phyloP scores from a whole-genome alignment of 2,888 invertebrate genomes.

The Azorinus chamasolen region DNA sequence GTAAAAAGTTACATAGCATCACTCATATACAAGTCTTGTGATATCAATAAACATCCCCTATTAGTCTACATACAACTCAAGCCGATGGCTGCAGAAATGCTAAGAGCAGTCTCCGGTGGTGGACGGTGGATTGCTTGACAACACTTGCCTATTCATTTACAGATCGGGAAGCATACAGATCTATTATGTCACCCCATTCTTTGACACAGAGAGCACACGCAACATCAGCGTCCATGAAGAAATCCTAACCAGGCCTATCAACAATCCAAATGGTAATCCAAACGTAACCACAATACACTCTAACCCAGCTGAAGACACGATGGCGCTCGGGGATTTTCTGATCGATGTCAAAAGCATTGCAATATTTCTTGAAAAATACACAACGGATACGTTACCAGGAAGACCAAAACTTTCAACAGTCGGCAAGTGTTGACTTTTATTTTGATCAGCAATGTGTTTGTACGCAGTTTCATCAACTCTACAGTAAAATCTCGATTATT shows the following conservation, averaged over 20 bases:
- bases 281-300: neutral
- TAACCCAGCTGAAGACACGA: conserved; percentile 2
- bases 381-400: conserved; percentile 15
- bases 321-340: conserved; percentile 10
- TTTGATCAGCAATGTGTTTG: no score
- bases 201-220: conserved; percentile 7
- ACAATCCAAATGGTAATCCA: neutral
- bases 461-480: no score
- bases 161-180: conserved; percentile 23
- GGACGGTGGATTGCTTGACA: no score
- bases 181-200: conserved; percentile 17
- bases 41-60: no score
- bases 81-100: no score
- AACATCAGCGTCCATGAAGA: conserved; percentile 9
- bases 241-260: neutral
- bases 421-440: no score
- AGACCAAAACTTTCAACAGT: conserved; percentile 1
- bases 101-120: no score
- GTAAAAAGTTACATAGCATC: no score
- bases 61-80: no score
- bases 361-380: conserved; percentile 13
- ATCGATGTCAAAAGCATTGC: conserved; percentile 18
- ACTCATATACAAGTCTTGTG: no score
- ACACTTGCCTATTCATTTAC: neutral
- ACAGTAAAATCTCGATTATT: no score